phyloP scores from a whole-genome alignment of 2,113 vertebrate genomes.

The Himantopus leucocephalus region DNA sequence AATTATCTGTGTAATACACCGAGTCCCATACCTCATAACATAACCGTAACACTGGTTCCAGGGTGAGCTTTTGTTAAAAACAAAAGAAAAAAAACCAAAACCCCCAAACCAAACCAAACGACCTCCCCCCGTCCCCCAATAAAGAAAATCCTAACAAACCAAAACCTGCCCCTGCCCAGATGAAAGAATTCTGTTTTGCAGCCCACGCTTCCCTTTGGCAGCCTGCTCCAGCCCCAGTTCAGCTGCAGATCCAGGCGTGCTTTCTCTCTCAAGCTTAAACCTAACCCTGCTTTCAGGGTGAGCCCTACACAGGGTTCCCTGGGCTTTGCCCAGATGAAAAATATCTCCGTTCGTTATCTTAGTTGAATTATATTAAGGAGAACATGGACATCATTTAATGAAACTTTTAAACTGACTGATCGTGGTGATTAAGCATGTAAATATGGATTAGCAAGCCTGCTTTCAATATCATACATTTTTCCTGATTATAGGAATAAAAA shows the following conservation, averaged over 20 bases:
- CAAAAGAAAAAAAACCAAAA: neutral
- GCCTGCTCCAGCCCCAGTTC: neutral
- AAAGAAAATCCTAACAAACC: neutral
- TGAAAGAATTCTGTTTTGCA: neutral
- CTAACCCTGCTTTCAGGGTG: neutral
- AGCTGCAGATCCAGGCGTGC: neutral
- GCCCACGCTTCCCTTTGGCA: neutral
- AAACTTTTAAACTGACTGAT: neutral
- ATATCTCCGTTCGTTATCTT: neutral
- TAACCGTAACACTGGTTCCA: neutral
- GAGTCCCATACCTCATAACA: rapidly evolving
- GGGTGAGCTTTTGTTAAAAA: neutral
- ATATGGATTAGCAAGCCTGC: neutral
- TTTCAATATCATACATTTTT: neutral
- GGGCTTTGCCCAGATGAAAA: neutral
- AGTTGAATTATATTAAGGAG: neutral
- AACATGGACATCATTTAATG: neutral
- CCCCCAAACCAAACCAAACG: neutral
- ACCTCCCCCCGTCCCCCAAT: neutral
- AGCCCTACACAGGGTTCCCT: neutral
- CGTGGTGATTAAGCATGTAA: neutral
- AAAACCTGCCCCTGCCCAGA: neutral
- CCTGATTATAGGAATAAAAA: neutral
- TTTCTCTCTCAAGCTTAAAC: neutral
- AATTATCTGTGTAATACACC: neutral